Base-by-base conservation (phyloP, 2,888 invertebrate genomes). In the Papilio elwesi region DNA sequence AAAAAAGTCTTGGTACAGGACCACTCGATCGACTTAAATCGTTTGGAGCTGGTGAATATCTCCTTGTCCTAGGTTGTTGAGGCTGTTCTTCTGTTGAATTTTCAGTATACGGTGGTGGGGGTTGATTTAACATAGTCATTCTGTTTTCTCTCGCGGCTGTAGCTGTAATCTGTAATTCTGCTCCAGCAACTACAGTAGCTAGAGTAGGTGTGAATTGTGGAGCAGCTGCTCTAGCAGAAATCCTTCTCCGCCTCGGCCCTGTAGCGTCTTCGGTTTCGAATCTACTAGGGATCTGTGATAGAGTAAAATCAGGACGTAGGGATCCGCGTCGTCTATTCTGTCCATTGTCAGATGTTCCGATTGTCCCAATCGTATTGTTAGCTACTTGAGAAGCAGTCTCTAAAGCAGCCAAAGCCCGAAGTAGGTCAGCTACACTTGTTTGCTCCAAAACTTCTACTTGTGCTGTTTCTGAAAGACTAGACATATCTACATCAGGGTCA, bases 381-480 rank as follows among this genome's bases (percentile, higher is more conserved):
- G 73, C 55, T 65, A 73, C 73, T 69, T 73, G 73, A 9, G 73
- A 69, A 59, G 88, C 90, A 7, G 93, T 92, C 78, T 93, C 92
- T 78, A 97, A 92, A n/a, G 96, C 95, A 64, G 97, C 96, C 65
- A 98, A 88, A 0, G 97, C 97, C 71, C 97, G 94, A 43, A 98
- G 94, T 70, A 98, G 94, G 88, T 98, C 97, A 0, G 97, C 97
- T 13, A 98, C 94, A 36, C 97, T 97, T 0, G 97, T 97, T 80
- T 97, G 96, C 86, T 97, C 97, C 71, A 97, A 90, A 12, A 97
- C 95, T 80, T 95, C 94, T 8, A 95, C 94, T 79, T 95, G 94
- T 76, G 94, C 91, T 0, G 87, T 81, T 81, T 93, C 89, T 38
- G 91, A 88, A 49, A 93, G 82, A 76, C 80, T 86, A 62, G 87